A percentile compares a stretch with the other conserved stretches of the same genome.
Conservation (phyloP, 2,888 invertebrate genomes). For the Trichogramma evanescens region DNA sequence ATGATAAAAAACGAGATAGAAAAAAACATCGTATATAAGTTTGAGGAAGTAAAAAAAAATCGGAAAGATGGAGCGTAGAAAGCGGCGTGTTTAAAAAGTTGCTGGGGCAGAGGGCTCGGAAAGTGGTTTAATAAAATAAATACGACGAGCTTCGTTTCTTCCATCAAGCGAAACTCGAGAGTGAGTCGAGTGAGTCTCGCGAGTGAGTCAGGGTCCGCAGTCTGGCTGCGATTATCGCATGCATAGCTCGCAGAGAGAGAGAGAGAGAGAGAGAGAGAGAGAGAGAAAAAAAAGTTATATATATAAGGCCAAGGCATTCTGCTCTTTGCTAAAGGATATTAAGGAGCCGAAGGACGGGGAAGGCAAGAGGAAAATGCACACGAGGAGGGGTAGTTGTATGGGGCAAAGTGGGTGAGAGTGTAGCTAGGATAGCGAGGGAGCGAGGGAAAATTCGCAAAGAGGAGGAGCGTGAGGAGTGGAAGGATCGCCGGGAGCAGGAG, state of each 20-base stretch:
- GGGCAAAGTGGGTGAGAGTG: no score
- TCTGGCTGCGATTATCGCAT: conserved; percentile 11
- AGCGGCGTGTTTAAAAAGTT: conserved; percentile 26
- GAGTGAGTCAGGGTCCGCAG: conserved; percentile 7
- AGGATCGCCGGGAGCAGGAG: no score
- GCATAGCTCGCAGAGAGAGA: conserved; percentile 2
- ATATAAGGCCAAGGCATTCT: no score
- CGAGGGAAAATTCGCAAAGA: conserved; percentile 20
- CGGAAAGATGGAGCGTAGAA: no score
- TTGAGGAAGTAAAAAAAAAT: no score
- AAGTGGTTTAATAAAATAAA: conserved; percentile 48
- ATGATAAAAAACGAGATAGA: no score
- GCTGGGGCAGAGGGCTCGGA: conserved; percentile 26
- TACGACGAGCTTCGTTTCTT: conserved; percentile 35
- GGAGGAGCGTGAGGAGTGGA: neutral
- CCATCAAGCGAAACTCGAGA: conserved; percentile 23
- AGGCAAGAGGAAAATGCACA: conserved; percentile 7
- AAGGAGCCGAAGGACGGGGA: conserved; percentile 15
- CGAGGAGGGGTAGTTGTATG: no score
- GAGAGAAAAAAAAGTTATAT: conserved; percentile 3
- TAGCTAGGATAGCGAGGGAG: conserved; percentile 15
- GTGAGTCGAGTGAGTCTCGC: conserved; percentile 21
- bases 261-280: conserved; percentile 13
- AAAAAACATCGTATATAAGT: no score
- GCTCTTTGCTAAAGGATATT: conserved; percentile 8